phyloP scores from a whole-genome alignment of 1,140 invertebrate genomes.

The Tetramorium simillimum region DNA sequence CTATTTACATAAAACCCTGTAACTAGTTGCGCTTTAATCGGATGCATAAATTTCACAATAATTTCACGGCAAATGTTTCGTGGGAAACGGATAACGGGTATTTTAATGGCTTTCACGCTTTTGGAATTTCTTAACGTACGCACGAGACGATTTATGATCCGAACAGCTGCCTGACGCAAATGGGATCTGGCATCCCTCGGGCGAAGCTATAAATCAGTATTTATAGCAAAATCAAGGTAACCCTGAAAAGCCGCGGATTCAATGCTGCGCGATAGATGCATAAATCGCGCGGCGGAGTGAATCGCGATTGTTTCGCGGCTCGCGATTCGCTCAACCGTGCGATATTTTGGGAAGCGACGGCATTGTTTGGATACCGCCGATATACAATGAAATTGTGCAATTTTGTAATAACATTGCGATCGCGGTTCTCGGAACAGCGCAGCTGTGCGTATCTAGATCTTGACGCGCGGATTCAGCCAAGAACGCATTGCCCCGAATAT shows the following conservation, averaged over 20 bases:
- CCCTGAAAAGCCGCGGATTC: background rate
- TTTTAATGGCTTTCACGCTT: conserved; percentile 17
- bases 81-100: background rate
- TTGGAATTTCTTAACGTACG: conserved; percentile 40
- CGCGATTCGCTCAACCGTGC: background rate
- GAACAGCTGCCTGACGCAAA: conserved; percentile 71
- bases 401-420: conserved; percentile 16
- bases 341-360: conserved; percentile 44
- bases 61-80: background rate
- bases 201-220: conserved; percentile 76
- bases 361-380: background rate
- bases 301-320: background rate
- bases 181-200: conserved; percentile 68
- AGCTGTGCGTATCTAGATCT: background rate
- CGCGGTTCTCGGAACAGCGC: background rate
- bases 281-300: background rate
- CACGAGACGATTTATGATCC: conserved; percentile 42
- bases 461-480: background rate
- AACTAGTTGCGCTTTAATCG: background rate
- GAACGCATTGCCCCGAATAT: background rate
- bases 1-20: background rate
- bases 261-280: conserved; percentile 4
- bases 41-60: conserved; percentile 1
- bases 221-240: conserved; percentile 75
- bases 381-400: conserved; percentile 51